Conservation (phyloP, 2,113 vertebrate species). For the Oncorhynchus gorbuscha region DNA sequence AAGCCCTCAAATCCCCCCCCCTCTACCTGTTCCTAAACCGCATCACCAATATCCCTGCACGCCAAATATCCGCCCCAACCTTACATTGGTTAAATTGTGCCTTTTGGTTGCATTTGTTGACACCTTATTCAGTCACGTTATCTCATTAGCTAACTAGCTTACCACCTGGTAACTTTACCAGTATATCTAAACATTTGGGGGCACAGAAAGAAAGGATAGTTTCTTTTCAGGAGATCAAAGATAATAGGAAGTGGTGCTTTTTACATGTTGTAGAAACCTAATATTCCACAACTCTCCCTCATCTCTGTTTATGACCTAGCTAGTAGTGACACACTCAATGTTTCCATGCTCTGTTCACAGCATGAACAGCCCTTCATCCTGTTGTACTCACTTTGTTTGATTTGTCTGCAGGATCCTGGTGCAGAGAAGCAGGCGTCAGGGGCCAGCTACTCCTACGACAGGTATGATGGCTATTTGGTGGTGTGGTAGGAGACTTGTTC, state of each 20-base stretch:
- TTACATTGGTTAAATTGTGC: too few relatives aligned
- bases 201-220: too few relatives aligned
- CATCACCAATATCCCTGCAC: neutral
- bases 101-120: too few relatives aligned
- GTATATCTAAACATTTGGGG: too few relatives aligned
- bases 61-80: too few relatives aligned
- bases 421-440: slow-evolving; percentile 78
- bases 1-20: neutral
- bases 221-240: too few relatives aligned
- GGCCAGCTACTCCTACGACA: slow-evolving; percentile 82
- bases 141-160: too few relatives aligned
- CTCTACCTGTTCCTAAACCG: neutral
- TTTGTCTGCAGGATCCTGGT: slow-evolving; percentile 73
- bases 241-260: too few relatives aligned
- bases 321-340: neutral
- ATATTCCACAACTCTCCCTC: neutral
- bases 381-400: slow-evolving; percentile 16
- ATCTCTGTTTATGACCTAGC: neutral
- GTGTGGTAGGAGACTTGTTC: neutral
- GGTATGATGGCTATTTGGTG: slow-evolving; percentile 68
- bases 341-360: neutral
- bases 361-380: neutral
- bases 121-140: too few relatives aligned
- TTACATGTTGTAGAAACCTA: too few relatives aligned
- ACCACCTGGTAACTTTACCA: too few relatives aligned